Evolutionary conservation across 2,797 vertebrate species (phyloP).

Genomic region (Iguana delicatissima): DNA sequence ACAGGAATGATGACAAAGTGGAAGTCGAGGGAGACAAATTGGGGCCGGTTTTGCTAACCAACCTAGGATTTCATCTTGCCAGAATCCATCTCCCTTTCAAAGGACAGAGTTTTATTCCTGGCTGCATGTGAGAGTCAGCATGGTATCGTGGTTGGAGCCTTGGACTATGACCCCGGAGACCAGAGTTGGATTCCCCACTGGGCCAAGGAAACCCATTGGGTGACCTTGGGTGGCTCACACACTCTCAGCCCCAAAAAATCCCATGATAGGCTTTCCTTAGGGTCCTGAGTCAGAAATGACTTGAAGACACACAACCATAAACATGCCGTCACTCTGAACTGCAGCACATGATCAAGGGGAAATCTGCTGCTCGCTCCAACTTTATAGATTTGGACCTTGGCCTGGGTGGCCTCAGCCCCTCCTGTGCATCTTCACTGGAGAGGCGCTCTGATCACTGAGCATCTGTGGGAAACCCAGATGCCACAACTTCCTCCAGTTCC

Average conservation of each 20-base stretch:
- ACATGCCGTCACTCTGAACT: not conserved
- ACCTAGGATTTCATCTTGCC: too few species aligned
- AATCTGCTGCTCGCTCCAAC: not conserved
- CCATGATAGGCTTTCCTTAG: too few species aligned
- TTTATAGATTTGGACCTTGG: not conserved
- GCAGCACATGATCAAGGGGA: not conserved
- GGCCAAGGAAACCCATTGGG: too few species aligned
- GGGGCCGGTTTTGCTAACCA: not conserved
- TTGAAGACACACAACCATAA: too few species aligned
- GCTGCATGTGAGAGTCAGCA: too few species aligned
- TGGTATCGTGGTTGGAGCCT: too few species aligned
- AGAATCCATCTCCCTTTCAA: too few species aligned
- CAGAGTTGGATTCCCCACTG: too few species aligned
- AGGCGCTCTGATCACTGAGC: not conserved
- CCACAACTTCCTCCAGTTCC: not conserved
- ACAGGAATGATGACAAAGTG: accelerated
- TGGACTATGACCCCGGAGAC: too few species aligned
- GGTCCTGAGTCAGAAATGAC: too few species aligned
- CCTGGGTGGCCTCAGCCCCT: not conserved
- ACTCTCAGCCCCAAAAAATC: too few species aligned
- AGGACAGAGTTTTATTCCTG: not conserved
- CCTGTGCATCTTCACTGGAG: not conserved
- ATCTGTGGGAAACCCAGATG: not conserved
- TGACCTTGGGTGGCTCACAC: too few species aligned
- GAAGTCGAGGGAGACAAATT: not conserved